Conservation (phyloP, 1,140 invertebrate species). For the Brachionus calyciflorus region DNA sequence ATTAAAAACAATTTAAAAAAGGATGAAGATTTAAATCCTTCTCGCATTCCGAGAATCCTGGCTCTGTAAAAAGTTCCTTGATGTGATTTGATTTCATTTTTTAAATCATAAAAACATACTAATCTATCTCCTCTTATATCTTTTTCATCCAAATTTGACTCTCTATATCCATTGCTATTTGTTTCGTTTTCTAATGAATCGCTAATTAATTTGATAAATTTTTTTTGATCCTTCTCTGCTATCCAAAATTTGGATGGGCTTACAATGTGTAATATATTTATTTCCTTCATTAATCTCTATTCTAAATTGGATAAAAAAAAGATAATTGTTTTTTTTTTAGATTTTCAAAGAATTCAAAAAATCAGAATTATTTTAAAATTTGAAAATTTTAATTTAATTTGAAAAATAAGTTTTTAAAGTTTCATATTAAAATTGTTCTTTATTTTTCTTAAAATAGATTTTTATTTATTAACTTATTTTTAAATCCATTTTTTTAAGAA, state of each 20-base stretch:
- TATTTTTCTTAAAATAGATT: too few relatives aligned
- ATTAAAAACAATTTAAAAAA: constrained; percentile 23
- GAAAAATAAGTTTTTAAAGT: too few relatives aligned
- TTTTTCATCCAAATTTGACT: background rate
- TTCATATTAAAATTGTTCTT: too few relatives aligned
- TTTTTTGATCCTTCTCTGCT: background rate
- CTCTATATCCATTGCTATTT: background rate
- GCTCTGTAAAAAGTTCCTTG: too few relatives aligned
- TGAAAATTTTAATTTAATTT: too few relatives aligned
- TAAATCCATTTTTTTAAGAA: too few relatives aligned
- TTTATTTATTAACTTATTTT: too few relatives aligned
- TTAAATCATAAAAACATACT: constrained; percentile 22
- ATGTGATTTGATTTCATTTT: too few relatives aligned
- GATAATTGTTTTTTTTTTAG: background rate
- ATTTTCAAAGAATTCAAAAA: too few relatives aligned
- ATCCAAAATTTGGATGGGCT: constrained; percentile 38
- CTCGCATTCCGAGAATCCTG: too few relatives aligned
- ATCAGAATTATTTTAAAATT: too few relatives aligned
- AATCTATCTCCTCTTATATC: background rate
- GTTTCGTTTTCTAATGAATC: background rate
- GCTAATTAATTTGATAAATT: constrained; percentile 26
- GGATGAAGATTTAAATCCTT: too few relatives aligned
- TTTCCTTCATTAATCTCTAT: constrained; percentile 37
- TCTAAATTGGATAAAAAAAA: background rate
- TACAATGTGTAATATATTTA: background rate